Evolutionary conservation across 2,113 vertebrate species (phyloP), one percentile per base, ranked within the genome.

Genomic region (Festucalex cinctus): DNA sequence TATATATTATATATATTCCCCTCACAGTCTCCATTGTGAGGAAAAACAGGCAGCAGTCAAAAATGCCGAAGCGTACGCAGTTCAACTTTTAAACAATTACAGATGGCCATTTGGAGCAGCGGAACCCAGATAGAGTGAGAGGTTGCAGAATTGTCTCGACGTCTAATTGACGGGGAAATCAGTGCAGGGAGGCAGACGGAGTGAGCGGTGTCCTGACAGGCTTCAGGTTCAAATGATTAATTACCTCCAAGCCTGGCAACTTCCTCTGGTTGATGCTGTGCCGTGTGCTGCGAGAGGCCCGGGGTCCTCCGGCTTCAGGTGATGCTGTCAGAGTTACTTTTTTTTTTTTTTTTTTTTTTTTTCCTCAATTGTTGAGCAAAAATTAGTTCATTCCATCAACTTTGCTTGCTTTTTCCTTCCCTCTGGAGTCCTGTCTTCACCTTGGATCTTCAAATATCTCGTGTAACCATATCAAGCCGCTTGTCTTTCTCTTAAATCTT

Each of bases 171-270:
- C 94, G 94, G 93, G 90, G 77, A 88, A 89, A 92, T 95, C 93
- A 93, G 93, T 88, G 85, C 86, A 89, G 85, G 88, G 86, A 92
- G 88, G 73, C 73, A 91, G 89, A 77, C 73, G 63, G 75, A 75
- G 73, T 79, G 83, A 93, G 83, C 87, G 85, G 84, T 89, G 83
- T 91, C 94, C 90, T 98, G 97, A 98, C 95, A 98, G 93, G 91
- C 90, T 91, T 94, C 90, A 90, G 85, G 86, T 82, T 88, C 83
- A 81, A 71, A 95, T 98, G 97, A 98, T 98, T 98, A 97, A 98
- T 98, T 96, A 95, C 96, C 76, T 79, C 76, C 1, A 51, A 86
- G 88, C 87, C 91, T 94, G 83, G 92, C 92, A 92, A 92, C 93
- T 97, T 98, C 94, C 95, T 95, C 88, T 89, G 81, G 87, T 90